These are phyloP conservation scores for Sander vitreus DNA, from an alignment of 2,113 vertebrate genomes.

Conservation along the genomic window DNA sequence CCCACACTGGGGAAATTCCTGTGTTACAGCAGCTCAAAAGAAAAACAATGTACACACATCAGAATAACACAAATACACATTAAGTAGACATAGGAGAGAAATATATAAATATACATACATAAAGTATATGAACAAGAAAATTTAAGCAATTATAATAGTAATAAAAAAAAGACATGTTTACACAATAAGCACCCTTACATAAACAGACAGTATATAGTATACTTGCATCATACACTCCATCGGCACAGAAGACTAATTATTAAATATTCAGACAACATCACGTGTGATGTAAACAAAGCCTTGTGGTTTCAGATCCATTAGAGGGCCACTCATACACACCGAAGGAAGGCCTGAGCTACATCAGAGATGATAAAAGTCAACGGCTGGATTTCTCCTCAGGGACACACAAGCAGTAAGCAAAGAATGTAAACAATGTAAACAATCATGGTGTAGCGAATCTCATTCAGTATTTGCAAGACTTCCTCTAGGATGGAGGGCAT, in stretches of 20 bases:
- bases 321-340: slow-evolving; percentile 37
- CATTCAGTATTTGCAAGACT: slow-evolving; percentile 69
- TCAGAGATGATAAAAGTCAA: slow-evolving; percentile 60
- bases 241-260: slow-evolving; percentile 9
- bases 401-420: slow-evolving; percentile 63
- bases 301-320: slow-evolving; percentile 69
- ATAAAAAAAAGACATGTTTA: too few species aligned
- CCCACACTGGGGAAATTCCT: too few species aligned
- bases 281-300: slow-evolving; percentile 72
- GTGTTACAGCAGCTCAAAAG: too few species aligned
- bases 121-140: too few species aligned
- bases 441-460: slow-evolving; percentile 26
- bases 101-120: too few species aligned
- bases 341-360: slow-evolving; percentile 57
- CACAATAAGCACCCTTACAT: too few species aligned
- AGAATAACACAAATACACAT: too few species aligned
- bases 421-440: slow-evolving; percentile 49
- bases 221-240: not conserved
- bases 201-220: too few species aligned
- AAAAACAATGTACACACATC: too few species aligned
- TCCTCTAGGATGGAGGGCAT: slow-evolving; percentile 22
- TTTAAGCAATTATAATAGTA: too few species aligned
- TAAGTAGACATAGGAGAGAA: too few species aligned
- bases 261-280: slow-evolving; percentile 61
- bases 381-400: slow-evolving; percentile 70